Percentiles rank a stretch among this genome's conserved stretches.
Evolutionary conservation across 2,113 vertebrate genomes (phyloP).

Genomic region (Python bivittatus): DNA sequence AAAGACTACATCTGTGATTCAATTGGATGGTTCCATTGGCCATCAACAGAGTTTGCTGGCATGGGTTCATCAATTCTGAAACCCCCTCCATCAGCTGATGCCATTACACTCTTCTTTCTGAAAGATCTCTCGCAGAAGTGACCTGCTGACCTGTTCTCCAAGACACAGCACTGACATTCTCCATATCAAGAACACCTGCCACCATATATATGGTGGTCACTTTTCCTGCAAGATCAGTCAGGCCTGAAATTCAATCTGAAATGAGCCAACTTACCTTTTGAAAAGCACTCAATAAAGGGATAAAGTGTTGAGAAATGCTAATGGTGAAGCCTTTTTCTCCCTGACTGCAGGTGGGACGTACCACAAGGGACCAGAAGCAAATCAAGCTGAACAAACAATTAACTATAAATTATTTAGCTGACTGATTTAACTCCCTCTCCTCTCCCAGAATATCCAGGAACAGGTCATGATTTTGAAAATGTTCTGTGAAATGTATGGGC

Average conservation of each 20-base stretch:
- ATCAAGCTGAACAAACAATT: background rate
- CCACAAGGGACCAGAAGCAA: background rate
- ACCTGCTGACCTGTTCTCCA: background rate
- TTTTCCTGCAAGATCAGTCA: slow-evolving; percentile 11
- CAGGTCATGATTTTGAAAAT: background rate
- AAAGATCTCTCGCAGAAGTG: background rate
- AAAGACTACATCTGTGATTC: background rate
- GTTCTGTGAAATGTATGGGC: background rate
- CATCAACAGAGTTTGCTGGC: background rate
- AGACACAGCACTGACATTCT: rapidly evolving
- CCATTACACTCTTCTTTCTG: background rate
- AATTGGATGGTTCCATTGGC: background rate
- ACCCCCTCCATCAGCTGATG: background rate
- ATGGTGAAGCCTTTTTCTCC: background rate
- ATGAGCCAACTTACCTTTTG: slow-evolving; percentile 7
- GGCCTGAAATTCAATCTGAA: slow-evolving; percentile 33
- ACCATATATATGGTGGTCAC: background rate
- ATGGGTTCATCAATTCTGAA: background rate
- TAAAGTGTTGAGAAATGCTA: slow-evolving; percentile 11
- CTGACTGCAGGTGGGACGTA: background rate
- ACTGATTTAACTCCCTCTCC: background rate
- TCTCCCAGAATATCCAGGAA: background rate
- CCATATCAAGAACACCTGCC: background rate
- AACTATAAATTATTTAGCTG: slow-evolving; percentile 27
- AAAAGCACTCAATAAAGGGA: slow-evolving; percentile 35